Base-by-base conservation (phyloP, 2,888 invertebrate species). In the Cataglyphis rosenhaueri region DNA sequence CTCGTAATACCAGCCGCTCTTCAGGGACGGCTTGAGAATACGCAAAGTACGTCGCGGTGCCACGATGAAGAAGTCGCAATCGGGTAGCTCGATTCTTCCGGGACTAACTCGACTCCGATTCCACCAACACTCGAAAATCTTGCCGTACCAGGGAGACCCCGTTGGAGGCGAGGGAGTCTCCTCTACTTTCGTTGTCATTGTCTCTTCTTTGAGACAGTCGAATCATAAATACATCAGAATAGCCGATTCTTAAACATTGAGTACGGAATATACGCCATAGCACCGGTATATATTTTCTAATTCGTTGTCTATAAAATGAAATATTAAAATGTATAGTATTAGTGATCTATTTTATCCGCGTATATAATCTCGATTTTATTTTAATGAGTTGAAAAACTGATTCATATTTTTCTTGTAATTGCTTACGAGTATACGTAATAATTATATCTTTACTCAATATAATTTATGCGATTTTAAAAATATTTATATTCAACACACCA, bases 51-150 rank as follows among this genome's bases (percentile, higher is more conserved):
- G 88, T 21, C 93, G 89, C 0, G 93, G 93, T 3, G 91, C 93
- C 1, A 93, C 92, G 71, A 91, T 91, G 76, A 94, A 92, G 75
- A 94, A 94, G 38, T 94, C 94, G 62, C 94, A 93, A 48, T 94
- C 93, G 2, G 91, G 88, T 59, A 93, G 88, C 66, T 93, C 92
- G 62, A 93, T 87, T 48, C 88, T 91, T 0, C 90, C 92, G 0
- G 93, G 93, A 35, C 91, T 89, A 4, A 94, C 90, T 25, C 92
- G 92, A 61, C 93, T 93, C 3, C 92, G 92, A 87, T 93, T 94
- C 70, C 87, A 92, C 83, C 93, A 85, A 81, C 90, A 91, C 65
- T 90, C 90, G 70, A 92, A 88, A 66, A 92, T 88, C 83, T 93
- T 94, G 6, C 89, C 83, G 84, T 92, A 94, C 93, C 94, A 93